Percentiles rank a stretch among this genome's conserved stretches.
Conservation (phyloP, 2,888 invertebrate genomes). For the Pseudococcus jackbeardsleyi region DNA sequence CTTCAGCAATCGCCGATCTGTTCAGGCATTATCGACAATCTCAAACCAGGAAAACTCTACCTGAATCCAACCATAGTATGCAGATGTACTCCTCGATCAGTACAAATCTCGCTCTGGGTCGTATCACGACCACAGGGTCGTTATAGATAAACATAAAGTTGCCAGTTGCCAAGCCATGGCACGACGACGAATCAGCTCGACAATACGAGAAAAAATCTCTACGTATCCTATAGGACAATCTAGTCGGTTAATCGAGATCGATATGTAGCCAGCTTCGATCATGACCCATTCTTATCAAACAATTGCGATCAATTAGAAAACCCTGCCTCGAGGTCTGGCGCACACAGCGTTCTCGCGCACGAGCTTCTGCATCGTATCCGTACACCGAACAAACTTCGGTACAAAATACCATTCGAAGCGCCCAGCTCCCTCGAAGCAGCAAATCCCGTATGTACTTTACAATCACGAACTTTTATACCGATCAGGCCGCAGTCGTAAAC, state of each 20-base stretch:
- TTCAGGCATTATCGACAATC: background rate
- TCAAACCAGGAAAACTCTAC: background rate
- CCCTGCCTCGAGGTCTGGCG: background rate
- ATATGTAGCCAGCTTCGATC: background rate
- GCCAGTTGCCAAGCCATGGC: background rate
- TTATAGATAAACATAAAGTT: background rate
- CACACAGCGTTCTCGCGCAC: background rate
- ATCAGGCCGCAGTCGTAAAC: constrained; percentile 4
- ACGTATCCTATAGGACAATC: background rate
- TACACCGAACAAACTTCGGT: background rate
- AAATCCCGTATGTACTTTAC: too few relatives aligned
- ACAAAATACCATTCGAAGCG: background rate
- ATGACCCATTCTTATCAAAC: constrained; percentile 25
- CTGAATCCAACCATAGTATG: background rate
- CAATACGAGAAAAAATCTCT: constrained; percentile 15
- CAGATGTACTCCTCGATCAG: background rate
- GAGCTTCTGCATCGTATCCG: background rate
- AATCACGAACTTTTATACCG: constrained; percentile 11
- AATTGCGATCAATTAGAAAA: constrained; percentile 38
- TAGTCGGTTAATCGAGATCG: constrained; percentile 19
- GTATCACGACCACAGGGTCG: background rate
- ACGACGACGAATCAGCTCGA: constrained; percentile 11
- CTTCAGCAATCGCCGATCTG: background rate
- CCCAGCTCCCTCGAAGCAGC: background rate
- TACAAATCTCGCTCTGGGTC: background rate